Base-by-base conservation (phyloP, 1,140 invertebrate genomes). In the Hirudo medicinalis region DNA sequence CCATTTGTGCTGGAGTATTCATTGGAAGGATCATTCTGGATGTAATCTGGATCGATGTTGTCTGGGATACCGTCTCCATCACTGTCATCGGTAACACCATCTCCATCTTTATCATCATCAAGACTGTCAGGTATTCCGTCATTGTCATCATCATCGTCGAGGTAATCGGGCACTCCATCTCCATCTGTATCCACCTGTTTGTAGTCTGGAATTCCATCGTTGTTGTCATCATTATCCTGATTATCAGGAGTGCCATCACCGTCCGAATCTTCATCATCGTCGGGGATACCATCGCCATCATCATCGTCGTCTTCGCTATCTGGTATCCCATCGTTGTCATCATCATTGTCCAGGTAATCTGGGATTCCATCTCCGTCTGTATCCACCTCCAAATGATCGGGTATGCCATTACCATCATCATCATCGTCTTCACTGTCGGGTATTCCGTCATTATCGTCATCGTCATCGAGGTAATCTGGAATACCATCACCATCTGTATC, bases 401-500 rank as follows among this genome's bases (percentile, higher is more conserved):
- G 71, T 19, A 75, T 73, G 43, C 74, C 73, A 70, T 75, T 71
- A 25, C 54, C 40, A 54, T 74, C 54, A 19, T 72, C 74, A 67
- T 72, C 66, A 72, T 80, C 78, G 29, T 75, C 71, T 54, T 76
- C 63, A 19, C 70, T 27, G 71, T 80, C 78, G n/a, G 78, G 78
- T 68, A 79, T 78, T 20, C 79, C 79, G 72, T 80, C 78, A 66
- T 71, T 71, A 72, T 78, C 75, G 55, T 77, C 79, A 73, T 80
- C 78, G 67, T 71, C 72, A 72, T 78, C 75, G 55, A 77, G 74
- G 71, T 73, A 54, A 67, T 80, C 79, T 13, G 79, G 78, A 54
- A 80, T 80, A 13, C 80, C 80, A 75, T 81, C 79, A 5, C 77
- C 79, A 73, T 78, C 77, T n/a, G n/a, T n/a, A n/a, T n/a, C n/a